phyloP scores from a whole-genome alignment of 2,888 invertebrate genomes.

The Adineta ricciae region DNA sequence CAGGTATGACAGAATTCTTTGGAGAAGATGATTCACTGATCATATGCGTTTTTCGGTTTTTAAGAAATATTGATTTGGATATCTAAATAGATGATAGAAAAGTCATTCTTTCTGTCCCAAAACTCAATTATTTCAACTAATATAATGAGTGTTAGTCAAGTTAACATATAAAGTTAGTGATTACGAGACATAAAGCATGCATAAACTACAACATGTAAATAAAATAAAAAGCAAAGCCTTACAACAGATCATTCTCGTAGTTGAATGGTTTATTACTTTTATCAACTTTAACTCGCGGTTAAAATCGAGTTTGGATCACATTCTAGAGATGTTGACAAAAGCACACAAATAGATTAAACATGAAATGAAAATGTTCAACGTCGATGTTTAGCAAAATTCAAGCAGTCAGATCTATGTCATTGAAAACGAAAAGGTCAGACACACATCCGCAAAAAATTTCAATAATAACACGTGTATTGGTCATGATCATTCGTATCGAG shows the following conservation, averaged over 20 bases:
- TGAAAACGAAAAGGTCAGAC: not conserved
- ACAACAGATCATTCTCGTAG: constrained; percentile 2
- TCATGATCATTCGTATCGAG: too few relatives aligned
- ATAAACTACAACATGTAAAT: not conserved
- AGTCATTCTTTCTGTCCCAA: too few relatives aligned
- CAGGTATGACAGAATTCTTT: not conserved
- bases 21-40: not conserved
- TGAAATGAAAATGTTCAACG: not conserved
- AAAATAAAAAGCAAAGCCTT: not conserved
- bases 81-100: not conserved
- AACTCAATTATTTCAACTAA: too few relatives aligned
- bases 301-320: constrained; percentile 4
- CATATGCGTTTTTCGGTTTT: not conserved
- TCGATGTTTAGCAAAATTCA: not conserved
- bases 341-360: not conserved
- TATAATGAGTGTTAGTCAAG: not conserved
- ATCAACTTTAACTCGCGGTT: not conserved
- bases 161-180: not conserved
- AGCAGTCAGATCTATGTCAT: not conserved
- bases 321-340: not conserved
- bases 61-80: not conserved
- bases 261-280: not conserved
- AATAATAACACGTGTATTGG: not conserved
- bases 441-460: not conserved
- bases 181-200: not conserved